Conservation (phyloP, 2,113 vertebrate genomes). For the Pachyramphus minor region DNA sequence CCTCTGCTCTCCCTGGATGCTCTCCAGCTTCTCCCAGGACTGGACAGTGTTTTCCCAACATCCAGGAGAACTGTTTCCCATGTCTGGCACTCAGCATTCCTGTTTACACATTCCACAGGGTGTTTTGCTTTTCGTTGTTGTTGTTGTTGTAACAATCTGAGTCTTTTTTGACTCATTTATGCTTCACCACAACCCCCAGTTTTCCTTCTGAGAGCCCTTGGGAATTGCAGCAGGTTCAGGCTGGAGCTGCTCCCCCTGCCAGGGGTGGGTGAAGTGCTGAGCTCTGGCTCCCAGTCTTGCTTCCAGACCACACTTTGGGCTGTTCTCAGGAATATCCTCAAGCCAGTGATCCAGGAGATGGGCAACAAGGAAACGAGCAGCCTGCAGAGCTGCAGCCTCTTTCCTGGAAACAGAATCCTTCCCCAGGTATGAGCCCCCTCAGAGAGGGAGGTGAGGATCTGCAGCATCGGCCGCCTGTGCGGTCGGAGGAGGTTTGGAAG, state of each 20-base stretch:
- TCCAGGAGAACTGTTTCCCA: not conserved
- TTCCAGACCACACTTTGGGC: not conserved
- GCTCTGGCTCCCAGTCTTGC: not conserved
- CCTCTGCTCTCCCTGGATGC: not conserved
- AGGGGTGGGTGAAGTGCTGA: not conserved
- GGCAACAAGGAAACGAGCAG: not conserved
- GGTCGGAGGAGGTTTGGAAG: not conserved
- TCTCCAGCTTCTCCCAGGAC: slow-evolving; percentile 6
- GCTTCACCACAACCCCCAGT: not conserved
- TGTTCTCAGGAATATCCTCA: not conserved
- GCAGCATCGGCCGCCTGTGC: not conserved
- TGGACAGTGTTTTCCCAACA: not conserved
- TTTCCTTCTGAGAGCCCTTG: not conserved
- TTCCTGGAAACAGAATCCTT: not conserved
- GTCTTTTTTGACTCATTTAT: not conserved
- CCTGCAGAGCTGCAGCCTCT: not conserved
- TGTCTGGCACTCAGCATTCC: not conserved
- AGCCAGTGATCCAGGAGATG: not conserved
- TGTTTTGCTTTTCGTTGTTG: not conserved
- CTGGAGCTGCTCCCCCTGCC: not conserved
- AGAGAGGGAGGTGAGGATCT: not conserved
- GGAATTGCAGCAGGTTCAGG: not conserved
- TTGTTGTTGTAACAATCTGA: not conserved
- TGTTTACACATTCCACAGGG: not conserved
- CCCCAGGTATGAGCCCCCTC: not conserved